These are phyloP conservation scores for Cryptotis parvus DNA, from an alignment of 2,113 vertebrate species.

Conservation along the genomic window DNA sequence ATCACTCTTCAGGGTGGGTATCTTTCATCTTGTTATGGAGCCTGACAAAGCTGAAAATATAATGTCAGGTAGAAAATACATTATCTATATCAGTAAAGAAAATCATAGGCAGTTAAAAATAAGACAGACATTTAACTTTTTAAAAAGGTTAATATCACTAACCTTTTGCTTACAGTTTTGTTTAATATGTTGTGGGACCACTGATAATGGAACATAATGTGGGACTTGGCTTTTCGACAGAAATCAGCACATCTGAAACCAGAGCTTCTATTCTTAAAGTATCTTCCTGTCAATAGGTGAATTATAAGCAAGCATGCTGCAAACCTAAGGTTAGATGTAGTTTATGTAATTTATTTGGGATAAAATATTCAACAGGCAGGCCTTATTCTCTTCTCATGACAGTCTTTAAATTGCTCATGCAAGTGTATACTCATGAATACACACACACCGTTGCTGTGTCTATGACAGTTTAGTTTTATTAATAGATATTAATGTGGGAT, in stretches of 20 bases:
- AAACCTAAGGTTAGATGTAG: neutral
- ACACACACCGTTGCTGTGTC: neutral
- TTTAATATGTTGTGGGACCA: neutral
- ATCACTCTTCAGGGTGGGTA: neutral
- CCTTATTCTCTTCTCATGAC: neutral
- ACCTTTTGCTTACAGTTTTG: conserved; percentile 15
- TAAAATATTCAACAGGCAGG: neutral
- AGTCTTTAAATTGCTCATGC: neutral
- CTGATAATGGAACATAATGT: neutral
- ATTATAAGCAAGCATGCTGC: neutral
- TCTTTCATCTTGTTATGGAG: conserved; percentile 43
- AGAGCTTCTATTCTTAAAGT: conserved; percentile 43
- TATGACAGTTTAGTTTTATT: neutral
- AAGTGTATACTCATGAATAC: neutral
- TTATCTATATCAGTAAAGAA: neutral
- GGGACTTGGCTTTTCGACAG: conserved; percentile 6
- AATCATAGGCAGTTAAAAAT: conserved; percentile 20
- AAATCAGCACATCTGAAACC: neutral
- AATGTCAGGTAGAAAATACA: neutral
- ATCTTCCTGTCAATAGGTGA: neutral
- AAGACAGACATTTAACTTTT: too few species aligned
- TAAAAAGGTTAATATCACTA: neutral
- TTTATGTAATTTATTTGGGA: conserved; percentile 33
- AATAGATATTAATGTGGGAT: neutral
- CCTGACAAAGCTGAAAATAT: neutral